Evolutionary conservation across 2,113 vertebrate genomes (phyloP).

Genomic region (Oryzias celebensis): DNA sequence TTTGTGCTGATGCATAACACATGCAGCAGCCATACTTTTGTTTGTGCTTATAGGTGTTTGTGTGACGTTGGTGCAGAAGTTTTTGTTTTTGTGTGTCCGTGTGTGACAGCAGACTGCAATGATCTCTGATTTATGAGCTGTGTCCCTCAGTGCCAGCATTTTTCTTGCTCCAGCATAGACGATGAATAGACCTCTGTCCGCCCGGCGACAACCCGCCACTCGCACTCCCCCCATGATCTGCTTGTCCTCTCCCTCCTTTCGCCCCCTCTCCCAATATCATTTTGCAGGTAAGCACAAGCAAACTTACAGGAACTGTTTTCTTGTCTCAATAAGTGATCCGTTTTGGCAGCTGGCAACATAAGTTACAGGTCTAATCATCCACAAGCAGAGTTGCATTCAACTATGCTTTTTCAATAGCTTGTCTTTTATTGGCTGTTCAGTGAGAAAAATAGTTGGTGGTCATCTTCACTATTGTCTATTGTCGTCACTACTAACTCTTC

Average conservation of each 20-base stretch:
- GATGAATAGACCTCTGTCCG: constrained; percentile 78
- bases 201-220: constrained; percentile 47
- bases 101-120: constrained; percentile 57
- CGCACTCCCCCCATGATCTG: neutral
- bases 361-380: neutral
- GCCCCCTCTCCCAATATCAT: constrained; percentile 6
- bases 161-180: constrained; percentile 72
- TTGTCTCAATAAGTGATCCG: constrained; percentile 46
- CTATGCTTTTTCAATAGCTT: too few relatives aligned
- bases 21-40: neutral
- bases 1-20: neutral
- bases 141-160: constrained; percentile 65
- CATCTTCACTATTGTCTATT: too few relatives aligned
- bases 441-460: too few relatives aligned
- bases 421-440: too few relatives aligned
- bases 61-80: neutral
- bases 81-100: neutral
- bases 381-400: neutral
- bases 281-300: constrained; percentile 42
- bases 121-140: constrained; percentile 73
- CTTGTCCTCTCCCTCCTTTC: neutral
- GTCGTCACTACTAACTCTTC: too few relatives aligned
- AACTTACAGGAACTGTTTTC: constrained; percentile 48
- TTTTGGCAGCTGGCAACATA: constrained; percentile 35
- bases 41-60: constrained; percentile 23